Conservation (phyloP, 2,888 invertebrate genomes). For the Gordius sp. region DNA sequence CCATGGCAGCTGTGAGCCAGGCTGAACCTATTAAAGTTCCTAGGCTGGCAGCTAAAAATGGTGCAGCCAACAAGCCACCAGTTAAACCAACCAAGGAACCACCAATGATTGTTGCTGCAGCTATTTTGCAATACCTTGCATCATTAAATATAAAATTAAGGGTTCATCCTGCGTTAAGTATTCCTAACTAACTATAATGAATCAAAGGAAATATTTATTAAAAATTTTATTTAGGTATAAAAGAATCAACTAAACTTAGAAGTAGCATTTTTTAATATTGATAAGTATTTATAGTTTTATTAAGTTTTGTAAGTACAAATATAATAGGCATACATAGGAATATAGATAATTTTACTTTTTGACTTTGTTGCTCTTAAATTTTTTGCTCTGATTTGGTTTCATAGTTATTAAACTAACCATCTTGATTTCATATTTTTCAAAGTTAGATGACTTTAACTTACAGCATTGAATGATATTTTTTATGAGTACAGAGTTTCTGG, state of each 20-base stretch:
- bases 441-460: neutral
- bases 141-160: neutral
- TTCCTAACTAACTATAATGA: too few relatives aligned
- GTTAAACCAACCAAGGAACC: constrained; percentile 33
- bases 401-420: constrained; percentile 8
- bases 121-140: neutral
- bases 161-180: too few relatives aligned
- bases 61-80: constrained; percentile 39
- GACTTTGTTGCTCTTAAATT: neutral
- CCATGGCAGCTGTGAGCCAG: constrained; percentile 32
- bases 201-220: too few relatives aligned
- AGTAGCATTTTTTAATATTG: too few relatives aligned
- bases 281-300: too few relatives aligned
- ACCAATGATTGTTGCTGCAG: constrained; percentile 1
- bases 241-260: too few relatives aligned
- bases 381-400: neutral
- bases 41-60: constrained; percentile 33
- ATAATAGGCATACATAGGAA: too few relatives aligned
- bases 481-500: constrained; percentile 6
- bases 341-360: neutral
- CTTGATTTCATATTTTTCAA: constrained; percentile 11
- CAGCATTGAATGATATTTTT: neutral
- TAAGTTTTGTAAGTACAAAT: too few relatives aligned
- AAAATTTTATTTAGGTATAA: too few relatives aligned
- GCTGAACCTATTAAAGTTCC: constrained; percentile 32